Conservation (phyloP, 2,888 invertebrate species). For the Plemyria rubiginata region DNA sequence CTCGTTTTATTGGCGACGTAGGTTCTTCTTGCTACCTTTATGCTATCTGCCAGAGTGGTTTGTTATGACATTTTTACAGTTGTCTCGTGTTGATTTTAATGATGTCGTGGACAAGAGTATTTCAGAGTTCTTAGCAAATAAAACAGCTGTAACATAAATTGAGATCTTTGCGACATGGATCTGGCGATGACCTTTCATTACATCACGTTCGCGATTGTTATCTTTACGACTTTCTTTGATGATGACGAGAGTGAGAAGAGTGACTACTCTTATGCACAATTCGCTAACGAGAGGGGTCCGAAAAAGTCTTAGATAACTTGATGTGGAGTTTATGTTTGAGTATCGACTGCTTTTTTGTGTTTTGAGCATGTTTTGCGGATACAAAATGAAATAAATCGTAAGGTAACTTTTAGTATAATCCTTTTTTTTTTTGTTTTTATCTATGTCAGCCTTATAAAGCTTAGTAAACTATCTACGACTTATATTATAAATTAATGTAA, state of each 20-base stretch:
- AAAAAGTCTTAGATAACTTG: conserved; percentile 12
- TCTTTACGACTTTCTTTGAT: conserved; percentile 43
- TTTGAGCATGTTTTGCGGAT: conserved; percentile 11
- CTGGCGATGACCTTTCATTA: conserved; percentile 53
- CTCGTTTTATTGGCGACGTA: conserved; percentile 47
- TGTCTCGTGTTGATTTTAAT: conserved; percentile 21
- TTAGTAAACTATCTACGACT: no score
- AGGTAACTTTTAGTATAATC: conserved; percentile 6
- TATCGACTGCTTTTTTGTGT: not conserved
- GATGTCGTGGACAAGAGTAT: conserved; percentile 9
- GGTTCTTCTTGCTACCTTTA: conserved; percentile 50
- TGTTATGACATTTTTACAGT: conserved; percentile 45
- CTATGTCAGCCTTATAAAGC: no score
- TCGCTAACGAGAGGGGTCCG: conserved; percentile 4
- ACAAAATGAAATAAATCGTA: conserved; percentile 17
- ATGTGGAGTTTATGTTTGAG: not conserved
- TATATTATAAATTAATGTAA: no score
- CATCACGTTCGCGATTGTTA: conserved; percentile 49
- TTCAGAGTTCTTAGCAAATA: conserved; percentile 17
- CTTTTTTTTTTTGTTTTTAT: no score
- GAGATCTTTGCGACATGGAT: conserved; percentile 48
- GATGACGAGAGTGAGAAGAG: conserved; percentile 28
- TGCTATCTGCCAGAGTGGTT: conserved; percentile 47
- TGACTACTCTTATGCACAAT: conserved; percentile 16
- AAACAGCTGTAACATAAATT: conserved; percentile 31